A percentile compares a stretch with the other conserved stretches of the same genome.
Conservation (phyloP, 2,888 invertebrate genomes). For the Aporophyla nigra region DNA sequence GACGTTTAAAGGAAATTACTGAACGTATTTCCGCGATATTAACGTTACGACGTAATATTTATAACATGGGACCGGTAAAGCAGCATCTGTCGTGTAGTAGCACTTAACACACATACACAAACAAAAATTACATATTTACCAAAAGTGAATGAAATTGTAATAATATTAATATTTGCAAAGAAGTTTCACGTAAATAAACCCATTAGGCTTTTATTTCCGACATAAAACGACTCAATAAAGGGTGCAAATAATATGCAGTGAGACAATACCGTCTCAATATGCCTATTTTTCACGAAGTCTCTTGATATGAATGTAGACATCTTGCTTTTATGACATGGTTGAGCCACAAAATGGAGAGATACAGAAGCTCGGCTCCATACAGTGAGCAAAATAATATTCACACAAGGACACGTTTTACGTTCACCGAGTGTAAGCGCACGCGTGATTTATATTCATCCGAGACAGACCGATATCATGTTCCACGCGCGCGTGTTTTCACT, state of each 20-base stretch:
- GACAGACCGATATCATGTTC: background rate
- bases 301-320: slow-evolving; percentile 80
- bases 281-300: slow-evolving; percentile 64
- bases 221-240: slow-evolving; percentile 54
- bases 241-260: slow-evolving; percentile 48
- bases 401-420: too few relatives aligned
- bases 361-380: slow-evolving; percentile 3
- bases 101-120: too few relatives aligned
- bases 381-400: background rate
- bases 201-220: slow-evolving; percentile 43
- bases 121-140: too few relatives aligned
- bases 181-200: slow-evolving; percentile 4
- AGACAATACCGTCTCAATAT: slow-evolving; percentile 59
- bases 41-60: too few relatives aligned
- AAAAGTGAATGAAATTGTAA: background rate
- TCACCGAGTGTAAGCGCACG: background rate
- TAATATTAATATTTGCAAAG: background rate
- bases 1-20: too few relatives aligned
- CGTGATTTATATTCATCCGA: background rate
- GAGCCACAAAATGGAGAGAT: slow-evolving; percentile 14
- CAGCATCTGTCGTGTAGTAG: too few relatives aligned
- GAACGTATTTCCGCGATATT: too few relatives aligned
- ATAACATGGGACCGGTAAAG: too few relatives aligned
- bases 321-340: slow-evolving; percentile 80
- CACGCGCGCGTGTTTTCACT: background rate